Evolutionary conservation across 1,140 invertebrate genomes (phyloP).

Genomic region (Lordiphosa collinella): DNA sequence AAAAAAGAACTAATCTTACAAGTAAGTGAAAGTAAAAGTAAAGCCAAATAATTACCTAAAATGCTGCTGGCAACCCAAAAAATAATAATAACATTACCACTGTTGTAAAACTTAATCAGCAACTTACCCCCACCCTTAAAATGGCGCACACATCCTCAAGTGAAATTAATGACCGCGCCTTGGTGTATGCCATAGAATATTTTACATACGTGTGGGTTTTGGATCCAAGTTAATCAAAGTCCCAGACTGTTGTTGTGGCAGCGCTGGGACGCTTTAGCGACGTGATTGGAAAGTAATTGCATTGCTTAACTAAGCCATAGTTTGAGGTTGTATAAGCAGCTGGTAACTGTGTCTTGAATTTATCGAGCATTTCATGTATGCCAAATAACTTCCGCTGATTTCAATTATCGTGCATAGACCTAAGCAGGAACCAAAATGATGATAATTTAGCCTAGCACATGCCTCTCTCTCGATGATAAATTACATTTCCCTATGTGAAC

Average conservation of each 20-base stretch:
- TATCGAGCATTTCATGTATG: background rate
- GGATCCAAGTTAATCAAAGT: constrained; percentile 46
- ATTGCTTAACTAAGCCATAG: constrained; percentile 44
- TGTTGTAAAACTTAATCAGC: constrained; percentile 40
- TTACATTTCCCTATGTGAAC: constrained; percentile 16
- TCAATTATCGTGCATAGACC: background rate
- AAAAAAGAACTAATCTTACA: too few species aligned
- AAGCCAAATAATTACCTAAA: constrained; percentile 15
- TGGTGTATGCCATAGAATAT: constrained; percentile 22
- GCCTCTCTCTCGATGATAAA: constrained; percentile 26
- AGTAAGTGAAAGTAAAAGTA: background rate
- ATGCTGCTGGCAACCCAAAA: constrained; percentile 9
- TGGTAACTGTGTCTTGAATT: constrained; percentile 22
- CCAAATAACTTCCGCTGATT: background rate
- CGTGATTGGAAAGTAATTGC: constrained; percentile 68
- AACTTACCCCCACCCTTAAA: background rate
- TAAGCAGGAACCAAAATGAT: constrained; percentile 2
- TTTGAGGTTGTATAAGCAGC: too few species aligned
- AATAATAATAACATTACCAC: constrained; percentile 20
- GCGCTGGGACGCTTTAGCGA: constrained; percentile 35
- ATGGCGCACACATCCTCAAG: constrained; percentile 40
- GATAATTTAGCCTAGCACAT: constrained; percentile 1
- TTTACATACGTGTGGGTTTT: constrained; percentile 16
- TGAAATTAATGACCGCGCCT: constrained; percentile 38
- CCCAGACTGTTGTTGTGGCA: constrained; percentile 4